Evolutionary conservation across 1,140 invertebrate species (phyloP).

Genomic region (Stegodyphus dumicola): DNA sequence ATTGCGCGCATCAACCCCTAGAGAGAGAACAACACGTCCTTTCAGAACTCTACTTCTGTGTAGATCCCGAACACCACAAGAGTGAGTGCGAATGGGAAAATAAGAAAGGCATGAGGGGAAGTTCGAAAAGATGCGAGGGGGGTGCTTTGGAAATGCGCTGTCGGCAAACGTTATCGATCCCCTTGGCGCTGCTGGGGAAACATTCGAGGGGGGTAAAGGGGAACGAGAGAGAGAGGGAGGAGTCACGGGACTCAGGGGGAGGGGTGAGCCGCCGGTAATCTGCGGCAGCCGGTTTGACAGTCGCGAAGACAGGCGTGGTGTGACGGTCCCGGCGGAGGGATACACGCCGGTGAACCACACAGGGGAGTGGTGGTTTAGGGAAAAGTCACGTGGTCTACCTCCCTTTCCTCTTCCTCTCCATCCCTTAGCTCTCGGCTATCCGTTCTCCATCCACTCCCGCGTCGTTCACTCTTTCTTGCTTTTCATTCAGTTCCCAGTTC

Average conservation of each 20-base stretch:
- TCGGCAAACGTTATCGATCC: slow-evolving; percentile 33
- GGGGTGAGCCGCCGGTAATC: slow-evolving; percentile 47
- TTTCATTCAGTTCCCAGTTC: slow-evolving; percentile 19
- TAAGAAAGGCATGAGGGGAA: not conserved
- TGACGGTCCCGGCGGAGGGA: slow-evolving; percentile 52
- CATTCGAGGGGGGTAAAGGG: not conserved
- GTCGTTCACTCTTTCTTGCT: not conserved
- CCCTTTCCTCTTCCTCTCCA: not conserved
- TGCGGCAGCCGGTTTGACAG: slow-evolving; percentile 60
- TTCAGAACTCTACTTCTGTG: too few relatives aligned
- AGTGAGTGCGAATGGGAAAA: not conserved
- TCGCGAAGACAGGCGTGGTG: slow-evolving; percentile 57
- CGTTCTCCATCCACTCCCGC: too few relatives aligned
- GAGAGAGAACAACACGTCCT: too few relatives aligned
- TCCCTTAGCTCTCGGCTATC: not conserved
- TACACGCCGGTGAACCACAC: slow-evolving; percentile 59
- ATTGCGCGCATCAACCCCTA: too few relatives aligned
- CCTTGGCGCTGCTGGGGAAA: not conserved
- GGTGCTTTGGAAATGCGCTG: slow-evolving; percentile 1
- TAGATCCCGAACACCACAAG: too few relatives aligned
- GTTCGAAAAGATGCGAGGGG: not conserved
- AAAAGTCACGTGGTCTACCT: slow-evolving; percentile 53
- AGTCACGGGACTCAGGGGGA: slow-evolving; percentile 38
- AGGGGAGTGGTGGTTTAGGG: slow-evolving; percentile 49
- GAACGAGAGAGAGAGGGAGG: slow-evolving; percentile 10